phyloP scores from a whole-genome alignment of 2,113 vertebrate genomes.

The Ginglymostoma cirratum region DNA sequence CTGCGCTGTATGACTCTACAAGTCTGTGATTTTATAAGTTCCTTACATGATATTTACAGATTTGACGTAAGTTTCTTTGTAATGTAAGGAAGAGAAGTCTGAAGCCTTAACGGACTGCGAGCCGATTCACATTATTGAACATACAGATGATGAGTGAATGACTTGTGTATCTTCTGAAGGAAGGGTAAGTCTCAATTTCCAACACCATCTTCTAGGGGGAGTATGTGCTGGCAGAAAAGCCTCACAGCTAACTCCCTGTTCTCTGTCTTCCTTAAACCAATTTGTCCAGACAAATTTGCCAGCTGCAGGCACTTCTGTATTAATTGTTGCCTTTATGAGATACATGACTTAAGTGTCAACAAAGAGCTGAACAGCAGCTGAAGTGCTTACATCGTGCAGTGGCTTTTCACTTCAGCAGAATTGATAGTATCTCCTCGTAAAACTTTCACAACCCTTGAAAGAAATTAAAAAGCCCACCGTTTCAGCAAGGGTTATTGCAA shows the following conservation, averaged over 20 bases:
- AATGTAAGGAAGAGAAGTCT: background rate
- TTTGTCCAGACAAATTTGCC: background rate
- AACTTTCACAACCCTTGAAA: background rate
- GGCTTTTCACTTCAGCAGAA: conserved; percentile 3
- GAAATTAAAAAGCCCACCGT: conserved; percentile 15
- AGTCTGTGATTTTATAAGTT: too few relatives aligned
- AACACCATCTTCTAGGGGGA: background rate
- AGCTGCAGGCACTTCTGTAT: background rate
- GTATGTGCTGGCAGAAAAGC: background rate
- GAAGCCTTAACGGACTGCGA: background rate
- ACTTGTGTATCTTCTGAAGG: background rate
- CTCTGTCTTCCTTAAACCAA: background rate
- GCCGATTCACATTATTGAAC: background rate
- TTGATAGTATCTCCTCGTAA: background rate
- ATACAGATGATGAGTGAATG: too few relatives aligned
- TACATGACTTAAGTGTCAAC: background rate
- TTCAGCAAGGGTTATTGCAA: background rate
- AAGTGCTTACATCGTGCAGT: background rate
- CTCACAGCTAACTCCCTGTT: background rate
- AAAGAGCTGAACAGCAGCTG: background rate
- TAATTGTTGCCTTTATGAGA: background rate
- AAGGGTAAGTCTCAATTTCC: background rate
- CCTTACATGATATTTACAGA: too few relatives aligned
- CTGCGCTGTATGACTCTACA: too few relatives aligned
- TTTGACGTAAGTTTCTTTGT: background rate